Evolutionary conservation across 2,888 invertebrate species (phyloP).

Genomic region (Mesoligia furuncula): DNA sequence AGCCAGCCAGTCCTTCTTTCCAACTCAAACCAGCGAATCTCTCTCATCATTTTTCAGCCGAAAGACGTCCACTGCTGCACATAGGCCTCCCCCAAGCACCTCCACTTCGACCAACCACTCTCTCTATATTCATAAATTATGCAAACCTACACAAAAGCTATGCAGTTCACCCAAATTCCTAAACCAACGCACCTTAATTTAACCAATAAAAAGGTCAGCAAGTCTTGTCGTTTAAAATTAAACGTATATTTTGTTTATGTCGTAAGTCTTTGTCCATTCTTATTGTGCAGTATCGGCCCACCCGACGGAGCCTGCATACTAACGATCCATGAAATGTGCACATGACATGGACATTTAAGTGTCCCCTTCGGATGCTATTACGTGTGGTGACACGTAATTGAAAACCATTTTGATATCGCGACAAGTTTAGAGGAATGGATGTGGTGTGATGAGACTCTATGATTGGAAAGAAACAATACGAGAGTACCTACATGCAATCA

Average conservation of each 20-base stretch:
- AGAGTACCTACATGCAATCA: not conserved
- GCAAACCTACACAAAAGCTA: not conserved
- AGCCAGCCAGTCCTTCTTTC: not conserved
- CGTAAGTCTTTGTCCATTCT: constrained; percentile 64
- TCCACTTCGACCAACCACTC: too few species aligned
- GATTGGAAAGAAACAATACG: not conserved
- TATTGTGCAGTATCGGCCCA: constrained; percentile 64
- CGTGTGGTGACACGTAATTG: constrained; percentile 57
- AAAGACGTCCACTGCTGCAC: too few species aligned
- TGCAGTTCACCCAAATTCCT: constrained; percentile 35
- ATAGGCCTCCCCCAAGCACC: too few species aligned
- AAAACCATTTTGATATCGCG: constrained; percentile 35
- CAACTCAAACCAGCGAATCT: not conserved
- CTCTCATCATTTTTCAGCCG: too few species aligned
- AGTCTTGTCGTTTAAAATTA: constrained; percentile 44
- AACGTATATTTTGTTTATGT: constrained; percentile 38
- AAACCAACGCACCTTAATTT: constrained; percentile 40
- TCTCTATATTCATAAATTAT: not conserved
- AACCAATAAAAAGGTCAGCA: constrained; percentile 37
- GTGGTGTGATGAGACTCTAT: not conserved
- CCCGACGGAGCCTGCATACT: constrained; percentile 72
- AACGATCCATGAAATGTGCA: constrained; percentile 73
- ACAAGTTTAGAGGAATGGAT: constrained; percentile 1
- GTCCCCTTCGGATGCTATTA: constrained; percentile 67
- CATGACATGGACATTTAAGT: constrained; percentile 72